Base-by-base conservation (phyloP, 1,140 invertebrate genomes). In the Ceratina japonica region DNA sequence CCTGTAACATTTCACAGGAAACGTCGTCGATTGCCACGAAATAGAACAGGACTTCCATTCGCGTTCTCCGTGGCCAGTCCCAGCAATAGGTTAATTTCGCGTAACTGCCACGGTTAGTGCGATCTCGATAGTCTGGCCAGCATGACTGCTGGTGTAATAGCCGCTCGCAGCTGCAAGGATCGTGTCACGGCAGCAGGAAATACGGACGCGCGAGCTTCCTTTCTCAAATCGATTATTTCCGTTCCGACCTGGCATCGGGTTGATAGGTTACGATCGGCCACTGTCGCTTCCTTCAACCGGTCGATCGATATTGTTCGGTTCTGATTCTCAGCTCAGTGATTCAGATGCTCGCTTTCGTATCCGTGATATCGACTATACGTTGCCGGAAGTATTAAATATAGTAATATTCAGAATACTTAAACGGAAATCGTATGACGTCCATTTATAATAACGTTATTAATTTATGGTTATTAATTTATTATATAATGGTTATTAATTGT, bases 211-310 rank as follows among this genome's bases (percentile, higher is more conserved):
- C 24, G 8, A 12, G 31, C 44, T 76, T 69, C 64, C 74, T 69
- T 76, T 68, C 37, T 49, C 64, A 22, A 69, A 58, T 68, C 74
- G 64, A 76, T 69, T 76, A 68, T 76, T 76, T 76, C 54, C 24
- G 44, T 31, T 59, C 15, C 16, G 37, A 44, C 15, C 18, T 2
- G 0, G 54, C n/a, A 49, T 15, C 18, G 1, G 18, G 5, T 3
- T 58, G 74, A 20, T n/a, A 18, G 13, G 18, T 15, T 49, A 7
- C 58, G 49, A 69, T 76, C 24, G 18, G 51, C 13, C 44, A 3
- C n/a, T 3, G 20, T 0, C 52, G 18, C 18, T 20, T 49, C 20
- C 52, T 12, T 1, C 16, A 15, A 59, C 27, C 18, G 7, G 7
- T 18, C 27, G 12, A 22, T 22, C 2, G 20, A 16, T 51, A 58